Base-by-base conservation (phyloP, 2,888 invertebrate genomes). In the Cheilosia vernalis region DNA sequence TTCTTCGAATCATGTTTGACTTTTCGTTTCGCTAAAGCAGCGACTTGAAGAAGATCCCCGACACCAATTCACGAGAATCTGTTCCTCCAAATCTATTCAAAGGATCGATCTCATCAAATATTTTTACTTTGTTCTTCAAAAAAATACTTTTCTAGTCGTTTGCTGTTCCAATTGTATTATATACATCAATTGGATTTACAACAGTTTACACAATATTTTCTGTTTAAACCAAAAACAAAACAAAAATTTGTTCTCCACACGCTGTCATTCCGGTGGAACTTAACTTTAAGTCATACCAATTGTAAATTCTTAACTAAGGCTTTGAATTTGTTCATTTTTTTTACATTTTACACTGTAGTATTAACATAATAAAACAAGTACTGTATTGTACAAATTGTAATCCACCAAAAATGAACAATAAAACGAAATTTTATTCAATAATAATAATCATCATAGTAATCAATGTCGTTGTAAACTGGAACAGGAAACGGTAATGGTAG, bases 391-490 rank as follows among this genome's bases (percentile, higher is more conserved):
- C 77, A 77, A 78, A 78, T 82, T 86, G 82, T 82, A 82, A 73
- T 86, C 86, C 86, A 86, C 86, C 86, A 86, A 73, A 55, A 58
- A 67, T 58, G 81, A 86, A 86, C 77, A 82, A 86, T 86, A 81
- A 81, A 81, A 72, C 21, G 47, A 58, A 51, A 27, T 15, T 81
- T 55, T 73, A 86, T 73, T 87, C 67, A 83, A 70, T 82, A 78
- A 40, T 60, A 33, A 33, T 60, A 7, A 30, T 74, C 42, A 44
- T 67, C 33, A 19, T 70, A 24, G 13, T 33, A 33, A 10, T 67
- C 58, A 15, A 9, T 6, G 13, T 67, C 33, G 4, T 15, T 19
- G 19, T 61, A 56, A 30, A 72, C 15, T 15, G 74, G 33, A 42
- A 61, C 21, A 27, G 64, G 74, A 27, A 80, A 19, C 5, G 80